These are phyloP conservation scores for Onychomys leucogaster DNA, from an alignment of 2,797 vertebrate species.

Conservation along the genomic window DNA sequence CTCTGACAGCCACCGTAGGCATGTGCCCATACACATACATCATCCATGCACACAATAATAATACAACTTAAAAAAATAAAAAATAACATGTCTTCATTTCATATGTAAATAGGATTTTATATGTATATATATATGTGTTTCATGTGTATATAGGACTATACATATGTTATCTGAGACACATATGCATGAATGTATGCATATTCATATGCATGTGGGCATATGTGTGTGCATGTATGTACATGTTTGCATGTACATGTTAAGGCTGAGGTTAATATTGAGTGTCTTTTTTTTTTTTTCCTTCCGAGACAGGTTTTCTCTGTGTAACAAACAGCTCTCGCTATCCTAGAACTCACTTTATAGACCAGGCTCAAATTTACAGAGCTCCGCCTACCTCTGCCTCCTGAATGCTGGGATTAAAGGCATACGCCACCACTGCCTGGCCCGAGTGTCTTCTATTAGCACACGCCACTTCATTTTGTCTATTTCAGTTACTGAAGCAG, in stretches of 20 bases:
- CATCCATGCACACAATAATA: neutral
- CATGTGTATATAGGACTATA: neutral
- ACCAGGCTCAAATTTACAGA: neutral
- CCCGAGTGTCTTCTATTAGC: neutral
- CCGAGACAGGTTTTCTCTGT: neutral
- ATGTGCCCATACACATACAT: neutral
- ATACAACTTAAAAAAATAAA: neutral
- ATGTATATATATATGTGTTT: neutral
- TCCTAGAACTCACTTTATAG: neutral
- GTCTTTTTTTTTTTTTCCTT: too few relatives aligned
- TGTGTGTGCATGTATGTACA: neutral
- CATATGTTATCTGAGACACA: too few relatives aligned
- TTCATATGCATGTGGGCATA: neutral
- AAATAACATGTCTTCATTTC: neutral
- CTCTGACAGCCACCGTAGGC: neutral
- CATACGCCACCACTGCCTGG: neutral
- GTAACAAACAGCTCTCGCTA: neutral
- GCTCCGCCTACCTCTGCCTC: neutral
- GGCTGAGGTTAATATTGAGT: neutral
- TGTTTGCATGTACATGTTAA: neutral
- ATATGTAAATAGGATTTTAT: neutral
- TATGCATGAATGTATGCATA: neutral
- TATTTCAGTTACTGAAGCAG: neutral
- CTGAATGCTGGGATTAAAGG: neutral
- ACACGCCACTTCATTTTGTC: neutral